Base-by-base conservation (phyloP, 2,113 vertebrate genomes). In the Nannobrachium achirus region DNA sequence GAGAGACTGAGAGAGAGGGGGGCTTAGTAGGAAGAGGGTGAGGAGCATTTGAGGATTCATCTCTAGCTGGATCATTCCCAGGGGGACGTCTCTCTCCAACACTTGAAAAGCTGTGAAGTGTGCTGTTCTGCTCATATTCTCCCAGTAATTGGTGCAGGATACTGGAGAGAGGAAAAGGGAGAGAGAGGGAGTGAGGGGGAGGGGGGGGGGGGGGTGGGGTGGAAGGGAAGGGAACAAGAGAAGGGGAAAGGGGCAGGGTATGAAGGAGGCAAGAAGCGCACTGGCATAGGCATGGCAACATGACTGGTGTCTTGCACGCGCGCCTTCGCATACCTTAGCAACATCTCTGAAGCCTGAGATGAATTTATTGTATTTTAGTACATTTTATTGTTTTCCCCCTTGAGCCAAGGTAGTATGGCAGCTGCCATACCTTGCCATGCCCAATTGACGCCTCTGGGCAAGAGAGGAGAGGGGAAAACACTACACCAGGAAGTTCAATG, bases 71-170 rank as follows among this genome's bases (percentile, higher is more conserved):
- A 87, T 85, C 87, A 93, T 91, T 93, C 92, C 90, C 92, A 79
- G 79, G 88, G 87, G 91, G 83, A 81, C 25, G 25, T 84, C 75
- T 82, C 85, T 91, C 86, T 90, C 86, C 84, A 85, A 81, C 88
- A 90, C 89, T 92, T 90, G 91, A 92, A 93, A 33, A 91, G 92
- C 92, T 92, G 90, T 92, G 92, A 92, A 92, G 92, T 93, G 92
- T 92, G 88, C 78, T 85, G 86, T 91, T 92, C 90, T 92, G 91
- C 89, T 90, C 89, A 77, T 87, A 87, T 88, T 91, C 90, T 92
- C 86, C 78, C 89, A 81, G 88, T 92, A 93, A 93, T 93, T 92
- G 92, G 91, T 89, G 86, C 86, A 89, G 85, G 81, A 87, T 90
- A 86, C 86, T 89, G 85, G 82, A 87, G 87, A 70, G 78, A 52